phyloP scores from a whole-genome alignment of 2,113 vertebrate genomes.

The human (Homo sapiens) region GRCh38 chr2:20191001-20191500 shows the following conservation, averaged over 20 bases:
- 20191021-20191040: background rate
- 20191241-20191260: background rate
- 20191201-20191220: no score
- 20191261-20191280: background rate
- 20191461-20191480: background rate
- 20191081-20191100: background rate
- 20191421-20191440: no score
- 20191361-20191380: background rate
- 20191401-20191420: background rate
- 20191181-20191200: background rate
- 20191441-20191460: background rate
- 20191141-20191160: background rate
- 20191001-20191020: rapidly evolving
- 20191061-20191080: background rate
- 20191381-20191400: rapidly evolving
- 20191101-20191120: background rate
- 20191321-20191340: background rate
- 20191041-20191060: background rate
- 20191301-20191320: background rate
- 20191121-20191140: background rate
- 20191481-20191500: background rate
- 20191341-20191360: rapidly evolving
- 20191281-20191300: background rate
- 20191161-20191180: rapidly evolving
- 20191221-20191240: background rate